phyloP scores from a whole-genome alignment of 2,113 vertebrate genomes.

The Myxocyprinus asiaticus region DNA sequence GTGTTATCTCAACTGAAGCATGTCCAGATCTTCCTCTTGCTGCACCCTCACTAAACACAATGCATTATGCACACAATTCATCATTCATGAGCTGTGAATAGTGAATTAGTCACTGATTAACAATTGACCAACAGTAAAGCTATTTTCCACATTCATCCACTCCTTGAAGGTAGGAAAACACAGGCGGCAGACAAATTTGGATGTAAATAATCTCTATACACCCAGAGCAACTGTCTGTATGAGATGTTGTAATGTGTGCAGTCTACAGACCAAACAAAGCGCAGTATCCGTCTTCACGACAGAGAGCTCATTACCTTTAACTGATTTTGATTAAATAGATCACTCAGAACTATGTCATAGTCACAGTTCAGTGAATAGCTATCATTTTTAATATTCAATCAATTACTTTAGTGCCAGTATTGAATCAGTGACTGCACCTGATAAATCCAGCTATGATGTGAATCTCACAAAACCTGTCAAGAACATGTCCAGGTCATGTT shows the following conservation, averaged over 20 bases:
- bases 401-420: not conserved
- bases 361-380: not conserved
- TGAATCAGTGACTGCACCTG: not conserved
- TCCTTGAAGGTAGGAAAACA: slow-evolving; percentile 1
- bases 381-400: not conserved
- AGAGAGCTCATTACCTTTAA: not conserved
- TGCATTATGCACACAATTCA: slow-evolving; percentile 45
- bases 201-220: slow-evolving; percentile 10
- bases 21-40: not conserved
- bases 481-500: too few relatives aligned
- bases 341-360: not conserved
- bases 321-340: not conserved
- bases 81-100: slow-evolving; percentile 50
- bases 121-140: slow-evolving; percentile 44
- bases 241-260: not conserved
- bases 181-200: slow-evolving; percentile 6
- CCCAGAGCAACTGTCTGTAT: slow-evolving; percentile 11
- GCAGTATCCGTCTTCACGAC: not conserved
- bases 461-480: too few relatives aligned
- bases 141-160: slow-evolving; percentile 34
- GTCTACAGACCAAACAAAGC: not conserved
- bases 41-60: slow-evolving; percentile 28
- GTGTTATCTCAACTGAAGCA: slow-evolving; percentile 14
- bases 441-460: too few relatives aligned
- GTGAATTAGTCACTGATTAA: slow-evolving; percentile 51